Percentiles rank a stretch among this genome's conserved stretches.
Conservation (phyloP, 1,140 invertebrate species). For the Bombus sibiricus region DNA sequence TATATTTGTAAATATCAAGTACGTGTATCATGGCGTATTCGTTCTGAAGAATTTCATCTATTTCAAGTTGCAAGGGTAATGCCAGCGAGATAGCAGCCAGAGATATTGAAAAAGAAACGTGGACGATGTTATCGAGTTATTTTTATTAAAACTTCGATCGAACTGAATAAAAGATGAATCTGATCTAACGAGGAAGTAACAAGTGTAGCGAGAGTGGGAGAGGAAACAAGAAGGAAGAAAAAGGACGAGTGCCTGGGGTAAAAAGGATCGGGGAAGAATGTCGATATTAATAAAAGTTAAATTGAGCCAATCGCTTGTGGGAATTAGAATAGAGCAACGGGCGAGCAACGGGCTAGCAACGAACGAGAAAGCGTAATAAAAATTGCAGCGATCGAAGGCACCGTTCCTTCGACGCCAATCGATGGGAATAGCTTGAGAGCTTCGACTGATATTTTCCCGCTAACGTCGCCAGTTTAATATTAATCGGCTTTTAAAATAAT, state of each 20-base stretch:
- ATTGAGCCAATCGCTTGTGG: slow-evolving; percentile 78
- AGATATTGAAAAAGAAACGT: not conserved
- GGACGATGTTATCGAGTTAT: slow-evolving; percentile 66
- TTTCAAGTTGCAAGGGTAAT: slow-evolving; percentile 24
- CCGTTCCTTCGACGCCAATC: slow-evolving; percentile 53
- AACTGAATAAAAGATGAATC: slow-evolving; percentile 82
- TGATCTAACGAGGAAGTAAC: slow-evolving; percentile 9
- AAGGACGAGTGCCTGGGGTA: slow-evolving; percentile 61
- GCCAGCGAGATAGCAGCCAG: slow-evolving; percentile 25
- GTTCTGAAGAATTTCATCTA: not conserved
- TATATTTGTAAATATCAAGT: not conserved
- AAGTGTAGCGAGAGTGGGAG: not conserved
- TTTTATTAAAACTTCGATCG: slow-evolving; percentile 80
- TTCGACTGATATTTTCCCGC: slow-evolving; percentile 22
- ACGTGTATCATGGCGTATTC: not conserved
- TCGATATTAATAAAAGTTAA: slow-evolving; percentile 82
- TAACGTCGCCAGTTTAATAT: slow-evolving; percentile 26
- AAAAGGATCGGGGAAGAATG: slow-evolving; percentile 77
- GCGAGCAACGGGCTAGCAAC: slow-evolving; percentile 13
- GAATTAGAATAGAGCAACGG: slow-evolving; percentile 70
- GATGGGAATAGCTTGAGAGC: slow-evolving; percentile 43
- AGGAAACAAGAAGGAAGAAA: not conserved
- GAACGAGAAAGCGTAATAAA: slow-evolving; percentile 53
- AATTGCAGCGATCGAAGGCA: slow-evolving; percentile 44
- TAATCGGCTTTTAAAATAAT: slow-evolving; percentile 30